Conservation (phyloP, 2,888 invertebrate species). For the Cephus sareptanus region DNA sequence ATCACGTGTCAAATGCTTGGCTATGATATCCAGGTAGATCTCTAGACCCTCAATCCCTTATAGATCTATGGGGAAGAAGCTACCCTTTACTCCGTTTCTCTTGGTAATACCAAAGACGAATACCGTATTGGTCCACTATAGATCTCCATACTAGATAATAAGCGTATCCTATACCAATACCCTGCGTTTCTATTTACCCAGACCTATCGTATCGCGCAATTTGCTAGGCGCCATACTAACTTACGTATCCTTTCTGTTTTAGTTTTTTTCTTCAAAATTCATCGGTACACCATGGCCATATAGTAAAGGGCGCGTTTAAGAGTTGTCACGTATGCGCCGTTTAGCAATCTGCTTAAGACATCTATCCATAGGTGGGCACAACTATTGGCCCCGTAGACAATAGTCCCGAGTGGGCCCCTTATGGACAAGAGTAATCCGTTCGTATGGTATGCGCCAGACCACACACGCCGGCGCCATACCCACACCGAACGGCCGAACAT, state of each 20-base stretch:
- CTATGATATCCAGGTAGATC: conserved; percentile 50
- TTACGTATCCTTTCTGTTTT: background rate
- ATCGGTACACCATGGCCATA: background rate
- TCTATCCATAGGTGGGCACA: conserved; percentile 39
- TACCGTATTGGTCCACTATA: conserved; percentile 2
- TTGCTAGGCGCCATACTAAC: background rate
- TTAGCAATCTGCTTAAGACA: conserved; percentile 59
- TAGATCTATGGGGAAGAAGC: conserved; percentile 12
- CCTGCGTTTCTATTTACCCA: no score
- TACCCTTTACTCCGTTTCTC: conserved; percentile 32
- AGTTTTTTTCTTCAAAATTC: background rate
- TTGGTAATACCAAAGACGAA: conserved; percentile 23
- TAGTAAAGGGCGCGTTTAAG: background rate
- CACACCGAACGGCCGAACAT: conserved; percentile 54
- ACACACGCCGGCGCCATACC: conserved; percentile 64
- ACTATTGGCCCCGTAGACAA: conserved; percentile 18
- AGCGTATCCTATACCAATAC: conserved; percentile 23
- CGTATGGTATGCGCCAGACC: conserved; percentile 60
- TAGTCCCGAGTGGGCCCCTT: conserved; percentile 6
- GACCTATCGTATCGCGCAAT: background rate
- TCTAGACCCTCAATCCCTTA: conserved; percentile 12
- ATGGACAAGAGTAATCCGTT: conserved; percentile 55
- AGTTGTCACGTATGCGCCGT: conserved; percentile 43
- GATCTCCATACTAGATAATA: conserved; percentile 37
- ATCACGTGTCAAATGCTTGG: conserved; percentile 59